phyloP scores from a whole-genome alignment of 2,888 invertebrate genomes.

The Spisula solida region DNA sequence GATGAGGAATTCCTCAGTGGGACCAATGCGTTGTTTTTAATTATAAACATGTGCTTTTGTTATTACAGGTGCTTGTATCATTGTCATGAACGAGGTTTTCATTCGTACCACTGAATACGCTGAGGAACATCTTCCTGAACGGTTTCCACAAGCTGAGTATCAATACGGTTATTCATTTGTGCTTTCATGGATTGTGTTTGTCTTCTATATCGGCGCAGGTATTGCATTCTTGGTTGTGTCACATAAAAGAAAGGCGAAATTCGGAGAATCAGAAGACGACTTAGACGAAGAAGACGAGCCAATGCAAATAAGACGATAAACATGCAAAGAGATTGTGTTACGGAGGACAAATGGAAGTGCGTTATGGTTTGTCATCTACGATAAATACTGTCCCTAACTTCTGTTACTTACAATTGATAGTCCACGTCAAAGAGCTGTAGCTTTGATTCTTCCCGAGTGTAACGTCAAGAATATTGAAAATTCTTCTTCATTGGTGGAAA shows the following conservation, averaged over 20 bases:
- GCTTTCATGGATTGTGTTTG: conserved; percentile 92
- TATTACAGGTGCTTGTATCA: conserved; percentile 91
- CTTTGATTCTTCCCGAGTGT: conserved; percentile 8
- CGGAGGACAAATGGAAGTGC: background rate
- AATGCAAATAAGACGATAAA: conserved; percentile 90
- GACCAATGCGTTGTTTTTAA: background rate
- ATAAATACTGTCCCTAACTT: conserved; percentile 1
- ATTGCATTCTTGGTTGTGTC: conserved; percentile 93
- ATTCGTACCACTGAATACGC: conserved; percentile 92
- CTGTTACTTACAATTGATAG: background rate
- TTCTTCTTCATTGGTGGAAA: background rate
- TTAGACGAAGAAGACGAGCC: conserved; percentile 94
- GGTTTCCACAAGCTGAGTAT: conserved; percentile 91
- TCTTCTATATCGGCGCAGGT: conserved; percentile 91
- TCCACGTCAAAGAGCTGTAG: background rate
- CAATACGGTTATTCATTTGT: conserved; percentile 90
- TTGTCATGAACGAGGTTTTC: conserved; percentile 94
- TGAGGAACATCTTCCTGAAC: conserved; percentile 90
- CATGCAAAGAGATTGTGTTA: background rate
- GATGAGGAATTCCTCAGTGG: too few relatives aligned
- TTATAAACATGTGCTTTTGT: background rate
- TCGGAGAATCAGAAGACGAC: conserved; percentile 94
- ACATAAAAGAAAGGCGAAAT: conserved; percentile 94
- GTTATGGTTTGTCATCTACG: background rate
- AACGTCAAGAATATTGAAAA: background rate